Base-by-base conservation (phyloP, 1,140 invertebrate genomes). In the Pinna nobilis region DNA sequence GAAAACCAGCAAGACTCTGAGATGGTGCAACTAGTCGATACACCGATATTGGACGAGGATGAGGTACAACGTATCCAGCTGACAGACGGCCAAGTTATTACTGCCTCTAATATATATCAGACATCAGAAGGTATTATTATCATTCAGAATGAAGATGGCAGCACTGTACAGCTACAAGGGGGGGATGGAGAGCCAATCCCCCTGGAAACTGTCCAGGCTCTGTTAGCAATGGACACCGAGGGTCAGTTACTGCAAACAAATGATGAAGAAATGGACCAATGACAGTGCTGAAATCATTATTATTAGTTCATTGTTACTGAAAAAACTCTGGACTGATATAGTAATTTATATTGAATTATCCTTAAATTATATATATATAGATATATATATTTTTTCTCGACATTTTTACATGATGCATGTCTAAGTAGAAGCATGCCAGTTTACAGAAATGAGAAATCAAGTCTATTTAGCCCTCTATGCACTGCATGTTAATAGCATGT, bases 161-260 rank as follows among this genome's bases (percentile, higher is more conserved):
- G 80, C 25, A 83, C 86, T 4, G 72, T 86, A 37, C 85, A 87
- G 77, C 70, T 87, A 39, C 86, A 87, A 60, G 82, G 82, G 15
- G 83, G 81, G 28, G 82, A 88, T 51, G 81, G 74, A n/a, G 73
- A 75, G 39, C 73, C 73, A 1, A 78, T 88, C 49, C 74, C 86
- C 0, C 32, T 88, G 47, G 88, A 89, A 63, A 86, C 87, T 44
- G 81, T 89, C 9, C 86, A 89, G 57, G 85, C 86, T 1, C 64
- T 89, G 11, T 65, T 86, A 13, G 77, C 86, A 5, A 82, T 84
- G 81, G 83, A 86, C 25, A 53, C 49, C 11, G 78, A 82, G 44
- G 73, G 76, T 1, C 76, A 83, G 33, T 64, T 70, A 2, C 51
- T 75, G 28, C 73, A 75, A 37, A 75, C 73, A 28, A 44, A 25